Evolutionary conservation across 2,888 invertebrate genomes (phyloP), one percentile per base, ranked within the genome.

Genomic region (Lissonota sp.): DNA sequence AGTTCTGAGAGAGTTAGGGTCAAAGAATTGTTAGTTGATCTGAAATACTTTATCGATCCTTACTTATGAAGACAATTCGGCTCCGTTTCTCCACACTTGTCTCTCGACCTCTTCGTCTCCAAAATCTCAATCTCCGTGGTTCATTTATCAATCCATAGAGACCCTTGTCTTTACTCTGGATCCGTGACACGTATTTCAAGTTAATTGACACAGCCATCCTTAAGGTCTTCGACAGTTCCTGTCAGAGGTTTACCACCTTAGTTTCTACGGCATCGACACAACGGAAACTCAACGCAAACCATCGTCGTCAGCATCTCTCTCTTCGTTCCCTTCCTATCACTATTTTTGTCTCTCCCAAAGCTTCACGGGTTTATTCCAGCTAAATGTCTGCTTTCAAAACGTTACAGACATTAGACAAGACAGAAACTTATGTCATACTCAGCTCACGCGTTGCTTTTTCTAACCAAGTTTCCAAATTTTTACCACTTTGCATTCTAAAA

Each of bases 171-270:
- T 44, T 39, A 44, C 26, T 49, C 44, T 7, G 12, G 42, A 63
- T 40, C 58, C 63, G 63, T 60, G 58, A 73, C 70, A 70, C 60
- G 46, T 64, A 64, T 66, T 69, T 70, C 64, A 60, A 77, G 40
- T 66, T 74, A 66, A 77, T 81, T 73, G 70, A 55, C 70, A 69
- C 46, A 53, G 46, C 16, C 46, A 53, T 55, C 40, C 58, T 46
- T 46, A 46, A 60, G 53, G 70, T 51, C 70, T 70, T 70, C 70
- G 66, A 81, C 49, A 70, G 69, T 67, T 62, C 44, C 63, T 40
- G 51, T 49, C 46, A 26, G 60, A 16, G 46, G 44, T 60, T 79
- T 26, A 51, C n/a, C 53, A 44, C 12, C 63, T 42, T 55, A 63
- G 72, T 51, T 80, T 55, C 49, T 39, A 8, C 58, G 49, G 55